Base-by-base conservation (phyloP, 2,113 vertebrate species). In the Psettodes erumei region DNA sequence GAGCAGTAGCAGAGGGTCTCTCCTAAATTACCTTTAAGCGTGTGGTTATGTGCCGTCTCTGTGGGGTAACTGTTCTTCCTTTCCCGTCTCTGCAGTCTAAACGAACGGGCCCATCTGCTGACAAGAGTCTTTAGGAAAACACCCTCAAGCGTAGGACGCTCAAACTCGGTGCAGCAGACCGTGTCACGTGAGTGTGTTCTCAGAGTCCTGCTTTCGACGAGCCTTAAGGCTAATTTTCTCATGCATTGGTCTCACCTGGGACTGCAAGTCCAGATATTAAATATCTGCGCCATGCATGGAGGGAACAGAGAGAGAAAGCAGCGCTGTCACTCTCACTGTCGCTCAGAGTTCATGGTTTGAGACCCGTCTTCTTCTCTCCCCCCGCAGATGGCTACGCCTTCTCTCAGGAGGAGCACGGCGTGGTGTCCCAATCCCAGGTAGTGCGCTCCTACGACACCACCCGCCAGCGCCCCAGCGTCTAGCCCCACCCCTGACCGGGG, bases 391-490 rank as follows among this genome's bases (percentile, higher is more conserved):
- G 98, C 30, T 99, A 97, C 35, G 97, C 97, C 3, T 99, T 99
- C 94, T 99, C 98, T 77, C 98, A 99, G 92, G 98, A 99, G 92
- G 98, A 99, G 83, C 96, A 99, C 0, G 97, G 98, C 6, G 97
- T 96, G 75, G 97, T 99, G 75, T 96, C 96, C 73, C 98, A 99
- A 88, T 97, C 96, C 0, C 93, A 98, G 94, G 94, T 99, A 12
- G 96, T 99, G 58, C 97, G 98, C 55, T 96, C 97, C 83, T 99
- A 99, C 0, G 97, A 99, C 88, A 99, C 98, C 73, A 98, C 97
- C 84, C 97, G 94, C 87, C 94, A 95, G 85, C 96, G 95, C 80
- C 81, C 93, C 30, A 95, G 94, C 91, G 84, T 95, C 89, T 96
- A 97, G 93, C 90, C 87, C 91, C 58, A 5, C 71, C 76, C n/a